Base-by-base conservation (phyloP, 2,888 invertebrate genomes). In the Arenicola marina region DNA sequence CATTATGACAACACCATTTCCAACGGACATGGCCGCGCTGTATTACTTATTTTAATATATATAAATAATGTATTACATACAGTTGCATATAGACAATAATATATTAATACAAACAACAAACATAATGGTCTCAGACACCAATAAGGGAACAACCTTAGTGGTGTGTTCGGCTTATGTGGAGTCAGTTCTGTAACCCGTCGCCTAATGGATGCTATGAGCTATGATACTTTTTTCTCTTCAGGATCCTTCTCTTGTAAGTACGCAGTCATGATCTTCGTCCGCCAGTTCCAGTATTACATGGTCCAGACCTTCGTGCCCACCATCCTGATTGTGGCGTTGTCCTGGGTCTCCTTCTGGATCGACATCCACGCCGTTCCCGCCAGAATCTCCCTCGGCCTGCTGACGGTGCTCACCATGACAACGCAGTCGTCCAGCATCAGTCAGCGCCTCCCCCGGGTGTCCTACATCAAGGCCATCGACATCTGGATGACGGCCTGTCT, bases 301-400 rank as follows among this genome's bases (percentile, higher is more conserved):
- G 51, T 69, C 26, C 69, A 69, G 59, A 65, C 62, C 55, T 69
- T 58, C 65, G 48, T 69, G 51, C 69, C 69, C 15, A 61, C 56
- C 56, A 48, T 62, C 26, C 58, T 69, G 32, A 68, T 69, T 21
- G 69, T 69, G 32, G 51, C 65, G 21, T 64, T 69, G 32, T 69
- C 69, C 26, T 69, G 69, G 69, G 69, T 69, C 45, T 69, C 69
- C 26, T 69, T 69, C 59, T 69, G 69, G 69, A 68, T 69, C 46
- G 66, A 68, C 59, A 66, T 66, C 26, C 56, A 66, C 28, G 69
- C 69, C 4, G 65, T 69, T 29, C 69, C 69, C 1, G 69, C 69
- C 43, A 46, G 69, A 18, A 61, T 69, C 28, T 66, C 68, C 11
- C 62, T 69, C n/a, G 69, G 69, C 3, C 44, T 57, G 29, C 56